Percentiles rank a stretch among this genome's conserved stretches.
These are phyloP conservation scores for Formica selysi DNA, from an alignment of 1,140 invertebrate genomes.

Conservation along the genomic window DNA sequence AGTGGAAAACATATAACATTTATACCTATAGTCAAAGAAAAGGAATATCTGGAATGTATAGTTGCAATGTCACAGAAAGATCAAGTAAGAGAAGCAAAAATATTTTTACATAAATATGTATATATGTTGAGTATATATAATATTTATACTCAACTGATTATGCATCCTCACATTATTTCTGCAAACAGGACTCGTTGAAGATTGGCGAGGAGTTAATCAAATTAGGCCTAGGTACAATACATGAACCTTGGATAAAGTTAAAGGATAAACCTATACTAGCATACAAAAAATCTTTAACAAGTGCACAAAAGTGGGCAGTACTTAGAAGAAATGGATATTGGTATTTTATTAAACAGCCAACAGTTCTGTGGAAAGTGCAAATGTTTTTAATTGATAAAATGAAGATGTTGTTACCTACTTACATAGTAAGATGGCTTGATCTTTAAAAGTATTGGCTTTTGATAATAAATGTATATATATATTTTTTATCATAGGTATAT, in stretches of 20 bases:
- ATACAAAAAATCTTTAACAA: slow-evolving; percentile 81
- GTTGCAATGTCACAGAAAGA: slow-evolving; percentile 82
- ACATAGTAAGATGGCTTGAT: slow-evolving; percentile 71
- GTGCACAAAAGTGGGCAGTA: slow-evolving; percentile 83
- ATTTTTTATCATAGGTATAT: slow-evolving; percentile 13
- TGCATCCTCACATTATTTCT: slow-evolving; percentile 3
- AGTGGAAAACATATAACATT: slow-evolving; percentile 83
- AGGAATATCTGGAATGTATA: slow-evolving; percentile 84
- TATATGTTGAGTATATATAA: neutral
- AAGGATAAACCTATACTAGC: slow-evolving; percentile 69
- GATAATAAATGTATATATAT: slow-evolving; percentile 44
- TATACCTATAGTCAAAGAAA: slow-evolving; percentile 83
- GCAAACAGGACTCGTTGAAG: slow-evolving; percentile 74
- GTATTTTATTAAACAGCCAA: slow-evolving; percentile 84
- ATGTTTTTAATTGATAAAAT: slow-evolving; percentile 74
- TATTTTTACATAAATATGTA: slow-evolving; percentile 3
- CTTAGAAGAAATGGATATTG: slow-evolving; percentile 86
- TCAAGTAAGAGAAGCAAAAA: slow-evolving; percentile 70
- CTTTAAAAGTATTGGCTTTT: slow-evolving; percentile 65
- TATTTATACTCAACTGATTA: neutral
- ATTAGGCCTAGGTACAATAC: slow-evolving; percentile 85
- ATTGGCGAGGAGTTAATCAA: slow-evolving; percentile 84
- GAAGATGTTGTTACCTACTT: slow-evolving; percentile 72
- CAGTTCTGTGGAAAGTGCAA: slow-evolving; percentile 78
- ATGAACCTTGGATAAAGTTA: slow-evolving; percentile 73